phyloP scores from a whole-genome alignment of 2,113 vertebrate genomes.

The Emberiza fucata region DNA sequence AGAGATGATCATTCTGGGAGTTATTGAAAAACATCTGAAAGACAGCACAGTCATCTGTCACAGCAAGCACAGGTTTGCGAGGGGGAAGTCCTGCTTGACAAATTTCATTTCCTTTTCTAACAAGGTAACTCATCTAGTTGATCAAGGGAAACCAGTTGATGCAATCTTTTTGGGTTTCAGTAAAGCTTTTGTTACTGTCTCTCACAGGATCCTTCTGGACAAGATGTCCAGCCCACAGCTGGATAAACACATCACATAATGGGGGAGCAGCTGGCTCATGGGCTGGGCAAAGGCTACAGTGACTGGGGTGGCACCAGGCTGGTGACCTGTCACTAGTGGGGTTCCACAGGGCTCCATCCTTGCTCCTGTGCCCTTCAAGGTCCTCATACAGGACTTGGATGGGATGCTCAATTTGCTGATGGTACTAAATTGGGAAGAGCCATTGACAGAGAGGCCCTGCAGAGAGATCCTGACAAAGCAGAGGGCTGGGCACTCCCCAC shows the following conservation, averaged over 20 bases:
- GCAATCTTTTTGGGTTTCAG: neutral
- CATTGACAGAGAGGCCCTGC: neutral
- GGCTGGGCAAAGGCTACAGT: neutral
- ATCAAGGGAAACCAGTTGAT: neutral
- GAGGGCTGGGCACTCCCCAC: neutral
- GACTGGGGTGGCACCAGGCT: neutral
- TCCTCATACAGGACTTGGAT: neutral
- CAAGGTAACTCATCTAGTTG: neutral
- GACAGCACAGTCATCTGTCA: neutral
- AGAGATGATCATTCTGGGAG: neutral
- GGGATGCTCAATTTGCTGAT: neutral
- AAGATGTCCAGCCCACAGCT: neutral
- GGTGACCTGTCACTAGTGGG: neutral
- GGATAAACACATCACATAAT: neutral
- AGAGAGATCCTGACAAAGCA: neutral
- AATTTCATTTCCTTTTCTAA: neutral
- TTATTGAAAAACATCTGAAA: neutral
- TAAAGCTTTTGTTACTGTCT: neutral
- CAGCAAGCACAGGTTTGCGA: accelerated
- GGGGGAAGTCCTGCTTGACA: neutral
- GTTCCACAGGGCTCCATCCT: neutral
- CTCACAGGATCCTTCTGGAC: neutral
- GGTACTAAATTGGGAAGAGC: neutral
- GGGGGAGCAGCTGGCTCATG: neutral
- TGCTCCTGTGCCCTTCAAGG: neutral